phyloP scores from a whole-genome alignment of 2,888 invertebrate genomes.

The Operophtera brumata region DNA sequence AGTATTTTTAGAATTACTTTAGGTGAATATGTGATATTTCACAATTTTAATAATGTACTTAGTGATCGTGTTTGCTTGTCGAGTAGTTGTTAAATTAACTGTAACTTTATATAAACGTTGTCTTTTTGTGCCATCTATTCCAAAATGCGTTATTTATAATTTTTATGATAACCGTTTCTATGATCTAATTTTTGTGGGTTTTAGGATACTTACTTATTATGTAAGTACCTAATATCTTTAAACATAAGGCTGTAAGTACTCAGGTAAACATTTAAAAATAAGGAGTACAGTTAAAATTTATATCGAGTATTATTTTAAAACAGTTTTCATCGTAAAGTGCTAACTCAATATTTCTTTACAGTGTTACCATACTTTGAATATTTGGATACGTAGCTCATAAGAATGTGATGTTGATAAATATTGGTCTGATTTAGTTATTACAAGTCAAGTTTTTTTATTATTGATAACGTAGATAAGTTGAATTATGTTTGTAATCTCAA shows the following conservation, averaged over 20 bases:
- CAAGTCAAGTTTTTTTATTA: background rate
- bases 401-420: slow-evolving; percentile 3
- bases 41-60: slow-evolving; percentile 1
- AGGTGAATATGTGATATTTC: slow-evolving; percentile 17
- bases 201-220: too few species aligned
- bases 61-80: background rate
- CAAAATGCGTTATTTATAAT: background rate
- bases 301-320: too few species aligned
- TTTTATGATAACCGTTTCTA: background rate
- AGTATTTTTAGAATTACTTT: slow-evolving; percentile 54
- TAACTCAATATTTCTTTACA: too few species aligned
- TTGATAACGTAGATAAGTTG: background rate
- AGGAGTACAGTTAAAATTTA: too few species aligned
- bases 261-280: too few species aligned
- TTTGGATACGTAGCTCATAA: background rate
- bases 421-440: background rate
- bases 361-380: too few species aligned
- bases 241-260: too few species aligned
- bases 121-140: background rate
- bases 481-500: background rate
- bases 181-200: background rate
- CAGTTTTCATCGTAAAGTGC: too few species aligned
- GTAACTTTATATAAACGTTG: background rate
- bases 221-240: too few species aligned
- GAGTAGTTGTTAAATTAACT: background rate